Conservation (phyloP, 2,797 vertebrate species). For the Fundulus diaphanus region DNA sequence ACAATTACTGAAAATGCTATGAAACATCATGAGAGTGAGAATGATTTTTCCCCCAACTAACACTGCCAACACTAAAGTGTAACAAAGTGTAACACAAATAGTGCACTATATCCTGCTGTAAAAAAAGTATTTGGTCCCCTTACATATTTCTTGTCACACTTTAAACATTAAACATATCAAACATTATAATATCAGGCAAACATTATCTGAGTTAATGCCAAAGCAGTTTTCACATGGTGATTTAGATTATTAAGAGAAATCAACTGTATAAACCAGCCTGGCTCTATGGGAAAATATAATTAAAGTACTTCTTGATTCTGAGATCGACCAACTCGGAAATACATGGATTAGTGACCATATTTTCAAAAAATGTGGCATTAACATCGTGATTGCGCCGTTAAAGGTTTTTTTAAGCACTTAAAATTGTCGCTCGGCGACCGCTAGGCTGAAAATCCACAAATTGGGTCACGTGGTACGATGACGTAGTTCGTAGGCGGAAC, state of each 20-base stretch:
- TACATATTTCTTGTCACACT: neutral
- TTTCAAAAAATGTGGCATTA: too few species aligned
- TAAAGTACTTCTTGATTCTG: too few species aligned
- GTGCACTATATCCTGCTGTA: neutral
- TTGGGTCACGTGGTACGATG: too few species aligned
- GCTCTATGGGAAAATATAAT: neutral
- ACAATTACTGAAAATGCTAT: conserved; percentile 61
- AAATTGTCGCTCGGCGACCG: too few species aligned
- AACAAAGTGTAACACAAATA: neutral
- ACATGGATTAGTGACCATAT: too few species aligned
- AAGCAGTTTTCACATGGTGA: neutral
- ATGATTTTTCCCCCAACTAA: conserved; percentile 46
- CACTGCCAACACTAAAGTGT: conserved; percentile 54
- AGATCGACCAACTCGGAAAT: too few species aligned
- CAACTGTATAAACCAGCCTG: too few species aligned
- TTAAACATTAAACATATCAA: neutral
- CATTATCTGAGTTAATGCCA: neutral
- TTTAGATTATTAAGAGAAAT: neutral
- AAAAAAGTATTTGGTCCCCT: neutral
- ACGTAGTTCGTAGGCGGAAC: too few species aligned
- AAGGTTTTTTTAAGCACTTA: too few species aligned
- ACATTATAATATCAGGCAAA: neutral
- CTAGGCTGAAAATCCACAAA: too few species aligned
- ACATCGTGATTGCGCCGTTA: too few species aligned
- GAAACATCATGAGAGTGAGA: conserved; percentile 48